phyloP scores from a whole-genome alignment of 2,888 invertebrate genomes.

The Leptura quadrifasciata region DNA sequence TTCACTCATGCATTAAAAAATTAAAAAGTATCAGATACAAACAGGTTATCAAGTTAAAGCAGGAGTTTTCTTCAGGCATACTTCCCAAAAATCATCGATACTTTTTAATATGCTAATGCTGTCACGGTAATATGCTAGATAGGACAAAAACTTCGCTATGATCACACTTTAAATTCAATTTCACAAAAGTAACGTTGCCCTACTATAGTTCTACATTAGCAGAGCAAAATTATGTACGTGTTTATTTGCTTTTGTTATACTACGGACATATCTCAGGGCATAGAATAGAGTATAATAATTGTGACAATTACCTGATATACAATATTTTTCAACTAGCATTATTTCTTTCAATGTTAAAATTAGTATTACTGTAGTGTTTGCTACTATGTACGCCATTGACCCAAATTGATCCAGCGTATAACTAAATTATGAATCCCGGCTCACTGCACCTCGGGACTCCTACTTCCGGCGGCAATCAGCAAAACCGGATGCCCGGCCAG shows the following conservation, averaged over 20 bases:
- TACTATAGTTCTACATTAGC: too few relatives aligned
- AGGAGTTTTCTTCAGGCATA: too few relatives aligned
- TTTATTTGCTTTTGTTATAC: not conserved
- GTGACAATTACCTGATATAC: not conserved
- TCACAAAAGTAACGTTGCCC: too few relatives aligned
- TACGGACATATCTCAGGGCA: not conserved
- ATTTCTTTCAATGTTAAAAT: not conserved
- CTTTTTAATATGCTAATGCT: too few relatives aligned
- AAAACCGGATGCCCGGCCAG: conserved; percentile 67
- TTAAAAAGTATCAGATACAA: too few relatives aligned
- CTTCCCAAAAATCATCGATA: too few relatives aligned
- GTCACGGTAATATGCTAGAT: too few relatives aligned
- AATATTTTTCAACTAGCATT: not conserved
- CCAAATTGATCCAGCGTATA: conserved; percentile 61
- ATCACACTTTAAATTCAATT: too few relatives aligned
- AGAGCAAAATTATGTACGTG: not conserved
- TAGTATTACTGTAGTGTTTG: not conserved
- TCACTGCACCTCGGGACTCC: conserved; percentile 65
- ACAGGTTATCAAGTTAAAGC: too few relatives aligned
- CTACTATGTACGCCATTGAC: conserved; percentile 6
- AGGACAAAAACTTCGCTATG: too few relatives aligned
- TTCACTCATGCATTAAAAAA: too few relatives aligned
- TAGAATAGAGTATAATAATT: not conserved
- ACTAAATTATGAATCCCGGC: conserved; percentile 67
- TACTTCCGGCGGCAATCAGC: conserved; percentile 68